Percentiles rank a stretch among this genome's conserved stretches.
These are phyloP conservation scores for Sterrhoptilus dennistouni DNA, from an alignment of 2,113 vertebrate genomes.

Conservation along the genomic window DNA sequence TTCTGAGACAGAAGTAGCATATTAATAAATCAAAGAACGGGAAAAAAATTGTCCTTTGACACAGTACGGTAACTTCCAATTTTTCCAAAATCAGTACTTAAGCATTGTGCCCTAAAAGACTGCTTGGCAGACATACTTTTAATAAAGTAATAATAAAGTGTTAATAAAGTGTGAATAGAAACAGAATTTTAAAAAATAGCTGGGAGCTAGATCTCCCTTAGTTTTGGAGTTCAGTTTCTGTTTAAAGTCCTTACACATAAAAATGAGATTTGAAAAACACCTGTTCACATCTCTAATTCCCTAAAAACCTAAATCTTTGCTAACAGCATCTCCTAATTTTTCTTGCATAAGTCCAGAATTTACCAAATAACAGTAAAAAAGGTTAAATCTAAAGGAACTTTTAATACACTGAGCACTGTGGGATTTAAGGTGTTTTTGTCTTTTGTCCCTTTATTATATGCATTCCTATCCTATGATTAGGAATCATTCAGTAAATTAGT, in stretches of 20 bases:
- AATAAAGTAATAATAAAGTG: background rate
- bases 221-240: background rate
- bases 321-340: background rate
- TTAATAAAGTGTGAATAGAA: background rate
- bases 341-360: background rate
- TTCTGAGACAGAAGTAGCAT: background rate
- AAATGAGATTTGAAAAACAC: background rate
- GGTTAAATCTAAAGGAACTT: background rate
- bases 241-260: background rate
- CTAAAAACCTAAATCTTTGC: background rate
- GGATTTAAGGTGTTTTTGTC: fast-evolving
- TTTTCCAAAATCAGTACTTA: background rate
- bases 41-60: background rate
- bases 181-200: background rate
- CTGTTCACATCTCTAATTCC: background rate
- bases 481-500: background rate
- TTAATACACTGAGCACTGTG: background rate
- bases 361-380: background rate
- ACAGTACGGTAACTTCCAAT: background rate
- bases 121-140: background rate
- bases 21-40: background rate
- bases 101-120: background rate
- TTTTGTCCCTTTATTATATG: background rate
- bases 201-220: background rate
- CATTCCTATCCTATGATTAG: background rate